A percentile compares a stretch with the other conserved stretches of the same genome.
Evolutionary conservation across 2,888 invertebrate species (phyloP).

Genomic region (Hetaerina titia): DNA sequence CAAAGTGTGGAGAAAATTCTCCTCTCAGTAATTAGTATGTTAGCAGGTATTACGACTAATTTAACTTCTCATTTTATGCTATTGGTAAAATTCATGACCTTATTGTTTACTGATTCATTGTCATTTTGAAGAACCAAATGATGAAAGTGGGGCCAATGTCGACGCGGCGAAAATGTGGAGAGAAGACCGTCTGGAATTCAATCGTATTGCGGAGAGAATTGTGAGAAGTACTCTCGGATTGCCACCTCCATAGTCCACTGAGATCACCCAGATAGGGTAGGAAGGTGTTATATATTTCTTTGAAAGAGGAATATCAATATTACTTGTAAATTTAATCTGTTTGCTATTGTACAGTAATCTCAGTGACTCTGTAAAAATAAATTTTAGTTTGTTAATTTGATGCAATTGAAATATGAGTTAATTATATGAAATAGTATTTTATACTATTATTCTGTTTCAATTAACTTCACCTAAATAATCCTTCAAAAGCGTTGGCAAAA

Average conservation of each 20-base stretch:
- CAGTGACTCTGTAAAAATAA: neutral
- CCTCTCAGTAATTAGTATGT: slow-evolving; percentile 98
- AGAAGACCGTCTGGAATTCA: slow-evolving; percentile 95
- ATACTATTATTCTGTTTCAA: neutral
- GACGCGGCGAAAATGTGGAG: slow-evolving; percentile 99
- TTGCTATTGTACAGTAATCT: slow-evolving; percentile 44
- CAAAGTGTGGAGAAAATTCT: slow-evolving; percentile 99
- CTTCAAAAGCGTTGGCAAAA: neutral
- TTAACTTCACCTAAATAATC: neutral
- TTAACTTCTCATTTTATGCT: neutral
- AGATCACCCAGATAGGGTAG: slow-evolving; percentile 12
- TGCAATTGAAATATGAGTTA: neutral
- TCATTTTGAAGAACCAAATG: slow-evolving; percentile 91
- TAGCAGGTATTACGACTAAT: slow-evolving; percentile 84
- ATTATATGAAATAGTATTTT: neutral
- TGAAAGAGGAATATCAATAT: neutral
- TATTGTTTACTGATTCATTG: neutral
- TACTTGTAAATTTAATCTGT: slow-evolving; percentile 8
- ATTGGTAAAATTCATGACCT: neutral
- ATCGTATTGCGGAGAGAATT: slow-evolving; percentile 93
- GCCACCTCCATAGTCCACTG: slow-evolving; percentile 74
- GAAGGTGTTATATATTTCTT: slow-evolving; percentile 22
- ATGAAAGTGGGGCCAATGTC: slow-evolving; percentile 99
- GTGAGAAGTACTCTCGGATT: slow-evolving; percentile 94
- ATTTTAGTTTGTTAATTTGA: slow-evolving; percentile 32